Evolutionary conservation across 2,113 vertebrate genomes (phyloP).

Genomic region (Xiphophorus maculatus): DNA sequence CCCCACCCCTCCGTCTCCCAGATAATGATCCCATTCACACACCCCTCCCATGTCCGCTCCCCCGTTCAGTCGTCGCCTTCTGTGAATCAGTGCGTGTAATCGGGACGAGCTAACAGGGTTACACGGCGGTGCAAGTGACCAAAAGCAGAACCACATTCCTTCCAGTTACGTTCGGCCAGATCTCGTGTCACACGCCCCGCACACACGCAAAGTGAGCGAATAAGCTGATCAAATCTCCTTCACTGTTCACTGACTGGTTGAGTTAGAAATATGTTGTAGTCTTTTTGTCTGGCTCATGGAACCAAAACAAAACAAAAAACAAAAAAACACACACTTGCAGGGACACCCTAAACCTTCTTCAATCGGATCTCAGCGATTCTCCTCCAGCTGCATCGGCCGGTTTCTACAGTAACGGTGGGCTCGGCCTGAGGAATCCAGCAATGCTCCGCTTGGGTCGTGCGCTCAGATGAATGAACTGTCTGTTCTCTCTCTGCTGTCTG

Average conservation of each 20-base stretch:
- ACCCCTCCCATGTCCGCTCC: constrained; percentile 10
- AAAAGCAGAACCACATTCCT: constrained; percentile 59
- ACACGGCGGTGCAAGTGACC: constrained; percentile 53
- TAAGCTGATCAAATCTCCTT: constrained; percentile 46
- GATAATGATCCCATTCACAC: constrained; percentile 71
- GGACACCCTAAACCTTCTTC: constrained; percentile 30
- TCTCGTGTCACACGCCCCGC: constrained; percentile 52
- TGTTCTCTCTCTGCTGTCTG: constrained; percentile 64
- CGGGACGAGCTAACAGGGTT: constrained; percentile 64
- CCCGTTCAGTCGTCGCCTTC: constrained; percentile 48
- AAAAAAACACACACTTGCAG: not conserved
- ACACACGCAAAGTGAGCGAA: constrained; percentile 42
- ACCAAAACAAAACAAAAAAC: not conserved
- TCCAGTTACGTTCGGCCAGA: constrained; percentile 59
- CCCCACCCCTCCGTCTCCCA: constrained; percentile 57
- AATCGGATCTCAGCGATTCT: constrained; percentile 40
- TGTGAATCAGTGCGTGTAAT: constrained; percentile 67
- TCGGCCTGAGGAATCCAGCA: constrained; percentile 58
- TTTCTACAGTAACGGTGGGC: constrained; percentile 74
- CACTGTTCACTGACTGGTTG: constrained; percentile 53
- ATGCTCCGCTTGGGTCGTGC: constrained; percentile 70
- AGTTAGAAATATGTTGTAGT: not conserved
- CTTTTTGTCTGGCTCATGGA: not conserved
- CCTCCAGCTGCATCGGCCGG: constrained; percentile 53
- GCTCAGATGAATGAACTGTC: constrained; percentile 73